Conservation (phyloP, 2,888 invertebrate genomes). For the Sussaba pulchella region DNA sequence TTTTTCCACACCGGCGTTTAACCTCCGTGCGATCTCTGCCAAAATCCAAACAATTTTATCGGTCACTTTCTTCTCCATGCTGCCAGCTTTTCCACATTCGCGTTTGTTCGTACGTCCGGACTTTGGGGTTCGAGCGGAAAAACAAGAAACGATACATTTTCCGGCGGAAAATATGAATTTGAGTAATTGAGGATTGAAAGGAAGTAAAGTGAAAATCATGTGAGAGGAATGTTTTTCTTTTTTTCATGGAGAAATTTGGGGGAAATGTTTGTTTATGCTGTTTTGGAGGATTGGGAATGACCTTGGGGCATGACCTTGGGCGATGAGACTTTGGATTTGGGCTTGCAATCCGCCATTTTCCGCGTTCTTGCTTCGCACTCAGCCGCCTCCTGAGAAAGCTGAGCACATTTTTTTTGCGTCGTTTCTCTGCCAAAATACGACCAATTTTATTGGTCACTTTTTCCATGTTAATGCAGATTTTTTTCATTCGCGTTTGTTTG, state of each 20-base stretch:
- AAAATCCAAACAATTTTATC: background rate
- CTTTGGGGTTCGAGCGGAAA: too few relatives aligned
- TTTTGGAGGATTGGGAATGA: background rate
- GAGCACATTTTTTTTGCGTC: too few relatives aligned
- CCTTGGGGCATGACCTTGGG: background rate
- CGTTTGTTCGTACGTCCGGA: too few relatives aligned
- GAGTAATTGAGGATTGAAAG: too few relatives aligned
- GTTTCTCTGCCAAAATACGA: constrained; percentile 1
- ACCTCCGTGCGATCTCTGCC: constrained; percentile 3
- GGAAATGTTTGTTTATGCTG: background rate
- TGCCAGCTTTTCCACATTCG: background rate
- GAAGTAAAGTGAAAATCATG: too few relatives aligned
- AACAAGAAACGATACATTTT: too few relatives aligned
- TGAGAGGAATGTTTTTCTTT: too few relatives aligned
- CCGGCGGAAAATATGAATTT: too few relatives aligned
- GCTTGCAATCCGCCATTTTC: background rate
- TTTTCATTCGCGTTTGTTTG: background rate
- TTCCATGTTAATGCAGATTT: background rate
- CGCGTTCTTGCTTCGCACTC: too few relatives aligned
- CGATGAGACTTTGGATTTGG: background rate
- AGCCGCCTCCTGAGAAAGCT: too few relatives aligned
- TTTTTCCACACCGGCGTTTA: constrained; percentile 48
- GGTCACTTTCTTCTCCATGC: background rate
- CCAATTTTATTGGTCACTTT: too few relatives aligned
- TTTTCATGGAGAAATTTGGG: background rate